Percentiles rank a stretch among this genome's conserved stretches.
phyloP scores from a whole-genome alignment of 2,888 invertebrate species.

The Pseudococcus longispinus region DNA sequence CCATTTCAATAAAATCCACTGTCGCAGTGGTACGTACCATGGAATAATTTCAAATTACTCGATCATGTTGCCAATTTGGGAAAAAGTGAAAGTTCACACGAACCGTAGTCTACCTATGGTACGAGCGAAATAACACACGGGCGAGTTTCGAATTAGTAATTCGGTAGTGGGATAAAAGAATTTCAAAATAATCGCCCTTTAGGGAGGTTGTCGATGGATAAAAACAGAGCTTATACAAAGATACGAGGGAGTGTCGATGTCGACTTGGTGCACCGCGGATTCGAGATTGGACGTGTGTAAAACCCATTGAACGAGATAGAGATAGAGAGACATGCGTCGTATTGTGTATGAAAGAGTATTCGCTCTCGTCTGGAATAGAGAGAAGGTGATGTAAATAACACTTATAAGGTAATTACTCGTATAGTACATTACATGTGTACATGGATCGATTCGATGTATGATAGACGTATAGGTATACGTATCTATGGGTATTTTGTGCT shows the following conservation, averaged over 20 bases:
- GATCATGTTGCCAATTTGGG: conserved; percentile 1
- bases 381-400: background rate
- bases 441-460: background rate
- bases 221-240: background rate
- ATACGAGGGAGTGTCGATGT: background rate
- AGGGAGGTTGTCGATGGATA: background rate
- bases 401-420: background rate
- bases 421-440: too few relatives aligned
- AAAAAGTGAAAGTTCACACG: conserved; percentile 3
- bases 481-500: background rate
- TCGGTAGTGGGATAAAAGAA: background rate
- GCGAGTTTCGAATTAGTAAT: background rate
- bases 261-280: background rate
- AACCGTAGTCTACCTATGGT: too few relatives aligned
- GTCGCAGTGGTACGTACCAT: background rate
- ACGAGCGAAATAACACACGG: background rate
- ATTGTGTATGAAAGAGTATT: background rate
- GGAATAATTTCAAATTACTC: background rate
- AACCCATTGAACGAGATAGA: background rate
- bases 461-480: background rate
- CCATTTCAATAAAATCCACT: background rate
- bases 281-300: background rate
- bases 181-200: conserved; percentile 17
- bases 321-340: background rate
- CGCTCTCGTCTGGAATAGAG: background rate